Percentiles rank a stretch among this genome's conserved stretches.
Conservation (phyloP, 1,140 invertebrate genomes). For the Monomorium pharaonis region DNA sequence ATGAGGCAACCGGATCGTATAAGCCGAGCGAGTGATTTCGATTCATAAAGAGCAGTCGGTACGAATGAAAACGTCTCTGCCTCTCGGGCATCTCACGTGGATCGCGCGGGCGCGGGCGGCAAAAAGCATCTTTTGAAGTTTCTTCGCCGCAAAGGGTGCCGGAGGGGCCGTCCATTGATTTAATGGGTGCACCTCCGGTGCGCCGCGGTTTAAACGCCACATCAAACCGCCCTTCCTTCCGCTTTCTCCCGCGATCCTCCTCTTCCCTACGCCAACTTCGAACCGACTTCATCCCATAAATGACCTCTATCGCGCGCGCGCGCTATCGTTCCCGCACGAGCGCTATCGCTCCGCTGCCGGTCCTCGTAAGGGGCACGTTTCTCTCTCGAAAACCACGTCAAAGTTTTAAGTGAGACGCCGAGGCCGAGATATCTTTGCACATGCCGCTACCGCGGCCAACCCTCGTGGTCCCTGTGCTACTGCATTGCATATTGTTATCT, state of each 20-base stretch:
- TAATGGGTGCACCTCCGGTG: constrained; percentile 65
- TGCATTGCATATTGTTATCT: constrained; percentile 44
- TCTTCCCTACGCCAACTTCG: constrained; percentile 32
- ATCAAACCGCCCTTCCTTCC: constrained; percentile 60
- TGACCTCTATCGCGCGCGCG: constrained; percentile 58
- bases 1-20: constrained; percentile 28
- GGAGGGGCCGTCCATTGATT: constrained; percentile 62
- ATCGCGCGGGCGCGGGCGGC: constrained; percentile 20
- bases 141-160: constrained; percentile 39
- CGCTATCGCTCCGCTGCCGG: constrained; percentile 31
- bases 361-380: neutral
- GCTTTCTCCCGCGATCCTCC: constrained; percentile 17
- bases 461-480: neutral
- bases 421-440: constrained; percentile 49
- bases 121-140: constrained; percentile 73
- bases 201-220: constrained; percentile 70
- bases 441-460: neutral
- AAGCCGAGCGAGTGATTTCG: constrained; percentile 18
- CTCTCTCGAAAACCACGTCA: constrained; percentile 51
- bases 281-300: constrained; percentile 63
- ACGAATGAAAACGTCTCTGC: constrained; percentile 25
- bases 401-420: constrained; percentile 43
- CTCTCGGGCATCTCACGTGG: no score
- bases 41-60: constrained; percentile 59
- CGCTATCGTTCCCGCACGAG: constrained; percentile 41